A percentile compares a stretch with the other conserved stretches of the same genome.
Conservation (phyloP, 2,797 vertebrate species). For the Mionectes olivaceus region DNA sequence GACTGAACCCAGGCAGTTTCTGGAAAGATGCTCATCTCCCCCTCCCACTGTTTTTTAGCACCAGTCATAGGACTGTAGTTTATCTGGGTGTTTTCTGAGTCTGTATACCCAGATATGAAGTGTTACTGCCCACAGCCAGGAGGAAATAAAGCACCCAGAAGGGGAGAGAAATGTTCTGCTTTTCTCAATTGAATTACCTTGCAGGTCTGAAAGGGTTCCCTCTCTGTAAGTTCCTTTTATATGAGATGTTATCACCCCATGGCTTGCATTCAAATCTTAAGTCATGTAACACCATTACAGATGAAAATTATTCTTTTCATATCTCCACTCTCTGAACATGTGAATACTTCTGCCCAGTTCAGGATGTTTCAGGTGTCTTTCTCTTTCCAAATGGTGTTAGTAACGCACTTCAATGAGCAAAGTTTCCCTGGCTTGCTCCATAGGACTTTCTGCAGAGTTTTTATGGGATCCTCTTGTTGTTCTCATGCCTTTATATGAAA, state of each 20-base stretch:
- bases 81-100: background rate
- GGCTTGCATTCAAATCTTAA: background rate
- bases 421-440: background rate
- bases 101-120: background rate
- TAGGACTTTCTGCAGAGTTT: background rate
- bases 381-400: background rate
- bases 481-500: background rate
- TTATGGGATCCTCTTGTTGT: background rate
- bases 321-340: background rate
- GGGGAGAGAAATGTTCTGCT: background rate
- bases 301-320: background rate
- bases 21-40: background rate
- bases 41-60: fast-evolving
- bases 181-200: background rate
- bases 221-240: background rate
- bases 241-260: background rate
- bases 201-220: background rate
- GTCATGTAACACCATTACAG: background rate
- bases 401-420: background rate
- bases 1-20: background rate
- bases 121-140: background rate
- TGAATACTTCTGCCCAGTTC: background rate
- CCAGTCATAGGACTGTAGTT: background rate
- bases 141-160: background rate
- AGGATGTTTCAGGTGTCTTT: background rate